phyloP scores from a whole-genome alignment of 2,888 invertebrate species.

The Lingula anatina region DNA sequence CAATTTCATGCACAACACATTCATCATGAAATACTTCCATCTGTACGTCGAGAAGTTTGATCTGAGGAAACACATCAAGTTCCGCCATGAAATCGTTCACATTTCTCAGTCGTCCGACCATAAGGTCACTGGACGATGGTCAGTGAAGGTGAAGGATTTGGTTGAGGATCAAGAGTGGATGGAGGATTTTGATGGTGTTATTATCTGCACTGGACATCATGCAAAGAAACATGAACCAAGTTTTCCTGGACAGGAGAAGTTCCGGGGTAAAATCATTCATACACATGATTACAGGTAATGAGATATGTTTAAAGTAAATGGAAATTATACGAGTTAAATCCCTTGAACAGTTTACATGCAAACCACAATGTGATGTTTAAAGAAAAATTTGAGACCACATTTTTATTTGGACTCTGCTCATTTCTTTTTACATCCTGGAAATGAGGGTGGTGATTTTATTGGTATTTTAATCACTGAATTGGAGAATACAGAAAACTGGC shows the following conservation, averaged over 20 bases:
- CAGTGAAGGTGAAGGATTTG: conserved; percentile 26
- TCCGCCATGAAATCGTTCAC: conserved; percentile 26
- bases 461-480: too few relatives aligned
- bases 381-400: too few relatives aligned
- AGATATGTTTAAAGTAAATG: too few relatives aligned
- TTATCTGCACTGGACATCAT: conserved; percentile 45
- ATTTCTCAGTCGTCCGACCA: conserved; percentile 27
- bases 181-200: conserved; percentile 34
- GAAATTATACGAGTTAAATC: too few relatives aligned
- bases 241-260: conserved; percentile 27
- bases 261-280: conserved; percentile 34
- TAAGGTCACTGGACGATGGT: conserved; percentile 38
- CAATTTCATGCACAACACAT: conserved; percentile 47
- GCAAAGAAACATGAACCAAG: conserved; percentile 22
- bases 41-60: conserved; percentile 41
- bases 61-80: conserved; percentile 32
- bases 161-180: conserved; percentile 18
- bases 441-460: too few relatives aligned
- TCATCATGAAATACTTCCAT: conserved; percentile 43
- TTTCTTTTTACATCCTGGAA: too few relatives aligned
- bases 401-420: too few relatives aligned
- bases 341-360: too few relatives aligned
- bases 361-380: too few relatives aligned
- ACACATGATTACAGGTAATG: conserved; percentile 38
- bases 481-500: too few relatives aligned